Conservation (phyloP, 2,113 vertebrate species). For the Coptodon bakossiorum region DNA sequence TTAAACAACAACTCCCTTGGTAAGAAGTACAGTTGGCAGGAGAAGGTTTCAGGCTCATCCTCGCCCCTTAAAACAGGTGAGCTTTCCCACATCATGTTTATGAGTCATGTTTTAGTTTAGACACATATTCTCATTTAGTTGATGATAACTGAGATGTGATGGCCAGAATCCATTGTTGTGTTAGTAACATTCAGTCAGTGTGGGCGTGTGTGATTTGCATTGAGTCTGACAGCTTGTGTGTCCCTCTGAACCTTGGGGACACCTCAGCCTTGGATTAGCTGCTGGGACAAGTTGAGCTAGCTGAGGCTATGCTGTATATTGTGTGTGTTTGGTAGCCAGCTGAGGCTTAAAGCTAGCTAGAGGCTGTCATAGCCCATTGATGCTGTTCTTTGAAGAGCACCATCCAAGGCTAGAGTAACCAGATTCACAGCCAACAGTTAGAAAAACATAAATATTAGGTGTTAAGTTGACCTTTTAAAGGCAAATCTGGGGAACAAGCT, state of each 20-base stretch:
- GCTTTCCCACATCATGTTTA: slow-evolving; percentile 4
- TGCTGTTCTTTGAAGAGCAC: background rate
- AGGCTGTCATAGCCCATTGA: background rate
- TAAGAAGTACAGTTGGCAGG: slow-evolving; percentile 99
- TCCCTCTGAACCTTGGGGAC: background rate
- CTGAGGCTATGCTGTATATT: background rate
- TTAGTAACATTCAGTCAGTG: background rate
- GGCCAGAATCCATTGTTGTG: background rate
- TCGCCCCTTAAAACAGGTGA: slow-evolving; percentile 94
- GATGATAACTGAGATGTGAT: background rate
- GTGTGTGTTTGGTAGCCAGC: background rate
- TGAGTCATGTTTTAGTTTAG: background rate
- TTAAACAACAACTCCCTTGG: slow-evolving; percentile 97
- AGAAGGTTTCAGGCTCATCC: slow-evolving; percentile 89
- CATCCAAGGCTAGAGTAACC: background rate
- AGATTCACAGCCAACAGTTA: background rate
- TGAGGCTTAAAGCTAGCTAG: background rate
- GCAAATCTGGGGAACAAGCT: background rate
- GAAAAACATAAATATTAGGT: background rate
- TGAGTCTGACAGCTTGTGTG: background rate
- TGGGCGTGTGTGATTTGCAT: background rate
- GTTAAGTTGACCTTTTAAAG: background rate
- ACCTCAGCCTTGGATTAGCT: background rate
- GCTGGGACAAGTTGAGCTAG: background rate
- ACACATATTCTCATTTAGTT: background rate